Evolutionary conservation across 1,140 invertebrate genomes (phyloP), one percentile per base, ranked within the genome.

Genomic region (Wiebesia pumilae): DNA sequence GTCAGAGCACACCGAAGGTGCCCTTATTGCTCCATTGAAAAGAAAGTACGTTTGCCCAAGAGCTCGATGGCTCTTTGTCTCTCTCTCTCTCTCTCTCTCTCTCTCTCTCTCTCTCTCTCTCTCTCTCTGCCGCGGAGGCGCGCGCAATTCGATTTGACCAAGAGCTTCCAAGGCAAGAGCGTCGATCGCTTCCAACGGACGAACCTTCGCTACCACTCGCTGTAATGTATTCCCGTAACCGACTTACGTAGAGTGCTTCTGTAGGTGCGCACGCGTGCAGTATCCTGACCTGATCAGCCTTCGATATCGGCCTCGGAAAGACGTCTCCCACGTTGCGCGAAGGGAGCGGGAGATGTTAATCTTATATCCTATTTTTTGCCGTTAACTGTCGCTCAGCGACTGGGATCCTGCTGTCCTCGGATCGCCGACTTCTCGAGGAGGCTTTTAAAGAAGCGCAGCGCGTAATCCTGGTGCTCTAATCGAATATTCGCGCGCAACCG

Each of bases 361-460:
- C 84, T 85, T 54, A 40, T 54, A 81, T n/a, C 38, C 40, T 81
- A 80, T 85, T 80, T 85, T 85, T 85, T 85, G 73, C 78, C 47
- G 51, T 67, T 79, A 69, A 14, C n/a, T 65, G 75, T 69, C 58
- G 40, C 38, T 69, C 40, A 35, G 27, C 58, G 4, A 40, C 51
- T 0, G 38, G 65, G 58, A 51, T 40, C 65, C 21, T 47, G 84
- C 65, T 80, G 69, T 24, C 78, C 77, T 16, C 19, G 19, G 3
- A 67, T 40, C 58, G 75, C 62, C 69, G 71, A 43, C 83, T 85
- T 43, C 65, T 71, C 38, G 54, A 47, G 6, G 71, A 62, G 35
- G 21, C 0, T 4, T 35, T n/a, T 12, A 1, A 12, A 75, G 38
- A n/a, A 78, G 51, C 16, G 14, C n/a, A n/a, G 10, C n/a, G 33